A percentile compares a stretch with the other conserved stretches of the same genome.
phyloP scores from a whole-genome alignment of 2,888 invertebrate species.

The Plagodis pulveraria region DNA sequence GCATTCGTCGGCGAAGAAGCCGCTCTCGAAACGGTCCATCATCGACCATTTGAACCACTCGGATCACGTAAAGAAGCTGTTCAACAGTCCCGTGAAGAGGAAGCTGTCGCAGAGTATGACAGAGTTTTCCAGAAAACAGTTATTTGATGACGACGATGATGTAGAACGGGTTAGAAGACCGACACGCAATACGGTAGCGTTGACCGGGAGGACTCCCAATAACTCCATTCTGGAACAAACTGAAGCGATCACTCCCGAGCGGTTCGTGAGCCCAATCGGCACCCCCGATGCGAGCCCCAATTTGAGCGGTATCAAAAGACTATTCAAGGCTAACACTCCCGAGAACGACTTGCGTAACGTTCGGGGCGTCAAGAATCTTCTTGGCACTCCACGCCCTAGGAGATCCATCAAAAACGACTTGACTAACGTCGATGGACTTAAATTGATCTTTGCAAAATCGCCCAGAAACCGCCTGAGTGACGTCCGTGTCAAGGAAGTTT shows the following conservation, averaged over 20 bases:
- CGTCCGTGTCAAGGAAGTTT: constrained; percentile 53
- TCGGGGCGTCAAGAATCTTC: constrained; percentile 50
- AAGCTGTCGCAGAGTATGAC: constrained; percentile 80
- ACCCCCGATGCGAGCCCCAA: constrained; percentile 59
- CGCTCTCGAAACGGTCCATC: constrained; percentile 74
- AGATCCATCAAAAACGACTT: constrained; percentile 67
- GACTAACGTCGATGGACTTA: constrained; percentile 68
- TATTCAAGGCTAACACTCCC: constrained; percentile 56
- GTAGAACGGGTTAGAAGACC: constrained; percentile 32
- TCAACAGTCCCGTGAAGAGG: constrained; percentile 77
- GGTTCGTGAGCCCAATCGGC: constrained; percentile 65
- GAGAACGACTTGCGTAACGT: constrained; percentile 60
- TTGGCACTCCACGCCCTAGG: constrained; percentile 55
- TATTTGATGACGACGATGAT: constrained; percentile 55
- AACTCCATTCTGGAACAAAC: constrained; percentile 48
- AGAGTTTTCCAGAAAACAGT: constrained; percentile 64
- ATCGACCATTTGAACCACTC: constrained; percentile 75
- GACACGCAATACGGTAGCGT: constrained; percentile 51
- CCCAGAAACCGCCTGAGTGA: constrained; percentile 52
- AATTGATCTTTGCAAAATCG: constrained; percentile 53
- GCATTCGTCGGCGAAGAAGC: constrained; percentile 78
- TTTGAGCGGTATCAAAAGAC: constrained; percentile 53
- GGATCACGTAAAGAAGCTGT: constrained; percentile 72
- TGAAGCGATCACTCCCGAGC: constrained; percentile 57
- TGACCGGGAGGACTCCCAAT: constrained; percentile 45